phyloP scores from a whole-genome alignment of 2,797 vertebrate genomes.

The Crocidura indochinensis region DNA sequence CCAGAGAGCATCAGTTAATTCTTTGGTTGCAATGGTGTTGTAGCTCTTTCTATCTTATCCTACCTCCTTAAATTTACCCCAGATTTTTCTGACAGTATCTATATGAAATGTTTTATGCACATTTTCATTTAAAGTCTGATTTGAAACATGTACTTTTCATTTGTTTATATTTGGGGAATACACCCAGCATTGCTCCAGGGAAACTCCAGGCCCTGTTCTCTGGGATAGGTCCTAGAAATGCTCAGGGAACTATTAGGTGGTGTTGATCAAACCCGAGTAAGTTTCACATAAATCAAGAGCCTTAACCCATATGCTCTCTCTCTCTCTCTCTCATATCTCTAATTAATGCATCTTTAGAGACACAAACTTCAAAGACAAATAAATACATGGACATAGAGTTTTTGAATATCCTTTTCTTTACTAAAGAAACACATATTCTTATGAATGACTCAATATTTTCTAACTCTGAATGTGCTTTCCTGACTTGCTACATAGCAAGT shows the following conservation, averaged over 20 bases:
- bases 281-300: too few relatives aligned
- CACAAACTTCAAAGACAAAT: background rate
- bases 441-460: background rate
- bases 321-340: too few relatives aligned
- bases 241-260: too few relatives aligned
- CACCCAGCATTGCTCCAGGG: too few relatives aligned
- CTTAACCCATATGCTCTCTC: too few relatives aligned
- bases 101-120: background rate
- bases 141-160: background rate
- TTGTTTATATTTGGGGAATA: too few relatives aligned
- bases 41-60: background rate
- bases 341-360: background rate
- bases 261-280: too few relatives aligned
- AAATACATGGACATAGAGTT: too few relatives aligned
- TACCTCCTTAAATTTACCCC: background rate
- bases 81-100: background rate
- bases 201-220: too few relatives aligned
- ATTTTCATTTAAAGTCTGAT: background rate
- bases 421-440: background rate
- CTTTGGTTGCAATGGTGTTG: background rate
- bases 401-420: too few relatives aligned
- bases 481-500: background rate
- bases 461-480: background rate
- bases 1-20: background rate
- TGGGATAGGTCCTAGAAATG: too few relatives aligned